Conservation (phyloP, 2,888 invertebrate genomes). For the Amorpha juglandis region DNA sequence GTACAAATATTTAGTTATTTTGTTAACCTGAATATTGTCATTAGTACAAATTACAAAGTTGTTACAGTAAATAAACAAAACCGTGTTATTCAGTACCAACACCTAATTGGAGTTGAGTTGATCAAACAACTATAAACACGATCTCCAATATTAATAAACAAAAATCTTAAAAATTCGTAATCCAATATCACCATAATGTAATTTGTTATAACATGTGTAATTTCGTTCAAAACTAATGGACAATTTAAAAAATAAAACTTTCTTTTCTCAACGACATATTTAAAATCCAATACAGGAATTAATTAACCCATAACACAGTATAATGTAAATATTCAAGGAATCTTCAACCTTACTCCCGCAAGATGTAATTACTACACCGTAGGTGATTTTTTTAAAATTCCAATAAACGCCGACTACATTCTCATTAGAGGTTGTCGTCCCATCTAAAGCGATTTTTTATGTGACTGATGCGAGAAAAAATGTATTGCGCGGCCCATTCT, state of each 20-base stretch:
- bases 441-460: not conserved
- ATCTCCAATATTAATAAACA: slow-evolving; percentile 8
- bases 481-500: not conserved
- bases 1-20: not conserved
- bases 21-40: not conserved
- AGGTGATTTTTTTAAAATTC: slow-evolving; percentile 57
- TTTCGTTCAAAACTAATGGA: slow-evolving; percentile 36
- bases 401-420: slow-evolving; percentile 57
- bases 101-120: not conserved
- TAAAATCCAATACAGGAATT: slow-evolving; percentile 49
- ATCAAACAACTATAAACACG: slow-evolving; percentile 1
- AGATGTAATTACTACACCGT: slow-evolving; percentile 61
- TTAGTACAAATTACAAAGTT: not conserved
- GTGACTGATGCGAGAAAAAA: not conserved
- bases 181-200: slow-evolving; percentile 27
- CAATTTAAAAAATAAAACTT: slow-evolving; percentile 47
- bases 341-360: slow-evolving; percentile 54
- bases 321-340: slow-evolving; percentile 66
- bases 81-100: not conserved
- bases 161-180: slow-evolving; percentile 13
- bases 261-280: slow-evolving; percentile 56
- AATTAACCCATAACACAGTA: slow-evolving; percentile 65
- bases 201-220: slow-evolving; percentile 28
- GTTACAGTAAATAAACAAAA: slow-evolving; percentile 7
- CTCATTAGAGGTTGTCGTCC: not conserved